These are phyloP conservation scores for Murina feae DNA, from an alignment of 2,113 vertebrate species.

Conservation along the genomic window DNA sequence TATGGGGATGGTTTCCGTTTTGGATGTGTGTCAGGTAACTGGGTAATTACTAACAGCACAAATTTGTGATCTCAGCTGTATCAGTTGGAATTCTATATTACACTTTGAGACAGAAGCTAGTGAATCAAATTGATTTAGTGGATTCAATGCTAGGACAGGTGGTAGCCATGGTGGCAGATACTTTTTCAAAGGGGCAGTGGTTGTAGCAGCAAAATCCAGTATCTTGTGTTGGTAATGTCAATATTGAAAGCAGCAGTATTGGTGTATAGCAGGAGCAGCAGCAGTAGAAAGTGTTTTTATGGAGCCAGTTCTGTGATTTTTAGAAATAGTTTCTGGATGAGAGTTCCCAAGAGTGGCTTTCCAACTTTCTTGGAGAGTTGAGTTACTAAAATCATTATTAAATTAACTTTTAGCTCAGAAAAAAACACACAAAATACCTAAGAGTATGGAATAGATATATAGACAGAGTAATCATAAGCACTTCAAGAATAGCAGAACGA, in stretches of 20 bases:
- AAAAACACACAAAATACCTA: not conserved
- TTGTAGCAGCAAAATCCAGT: not conserved
- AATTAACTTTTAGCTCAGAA: not conserved
- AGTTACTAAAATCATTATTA: constrained; percentile 13
- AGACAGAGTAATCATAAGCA: not conserved
- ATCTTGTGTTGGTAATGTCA: not conserved
- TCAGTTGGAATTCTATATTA: not conserved
- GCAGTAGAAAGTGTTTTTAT: not conserved
- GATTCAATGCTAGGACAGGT: not conserved
- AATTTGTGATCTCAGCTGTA: not conserved
- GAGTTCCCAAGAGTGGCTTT: not conserved
- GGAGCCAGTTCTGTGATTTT: not conserved
- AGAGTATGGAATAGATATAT: not conserved
- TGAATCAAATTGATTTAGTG: not conserved
- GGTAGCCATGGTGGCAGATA: not conserved
- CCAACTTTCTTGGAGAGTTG: not conserved
- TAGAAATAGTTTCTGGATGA: not conserved
- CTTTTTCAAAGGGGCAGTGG: not conserved
- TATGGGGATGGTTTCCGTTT: no score
- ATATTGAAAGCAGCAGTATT: not conserved
- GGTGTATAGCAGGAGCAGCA: not conserved
- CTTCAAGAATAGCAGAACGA: not conserved
- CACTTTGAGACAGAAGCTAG: not conserved
- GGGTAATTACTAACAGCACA: not conserved
- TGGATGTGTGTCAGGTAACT: no score